A percentile compares a stretch with the other conserved stretches of the same genome.
Conservation (phyloP, 2,888 invertebrate species). For the Lampropteryx suffumata region DNA sequence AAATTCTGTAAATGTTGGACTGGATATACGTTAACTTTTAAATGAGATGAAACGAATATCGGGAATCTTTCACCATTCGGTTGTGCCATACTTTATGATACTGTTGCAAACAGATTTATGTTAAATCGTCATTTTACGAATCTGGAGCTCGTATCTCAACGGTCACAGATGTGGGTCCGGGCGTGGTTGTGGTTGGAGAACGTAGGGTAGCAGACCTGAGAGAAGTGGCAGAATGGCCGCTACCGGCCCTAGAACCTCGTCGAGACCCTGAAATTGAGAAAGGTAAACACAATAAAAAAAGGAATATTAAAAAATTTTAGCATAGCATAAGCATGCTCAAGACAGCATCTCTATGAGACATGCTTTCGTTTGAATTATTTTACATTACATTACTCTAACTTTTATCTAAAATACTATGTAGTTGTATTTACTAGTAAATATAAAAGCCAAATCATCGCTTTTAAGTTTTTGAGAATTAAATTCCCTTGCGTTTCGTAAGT, state of each 20-base stretch:
- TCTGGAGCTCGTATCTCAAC: conserved; percentile 90
- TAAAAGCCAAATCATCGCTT: background rate
- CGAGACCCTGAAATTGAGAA: conserved; percentile 72
- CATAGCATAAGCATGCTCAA: conserved; percentile 38
- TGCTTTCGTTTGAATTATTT: background rate
- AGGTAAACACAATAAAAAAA: conserved; percentile 2
- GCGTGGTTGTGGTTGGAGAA: conserved; percentile 67
- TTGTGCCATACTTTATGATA: conserved; percentile 15
- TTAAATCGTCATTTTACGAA: conserved; percentile 56
- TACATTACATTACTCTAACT: background rate
- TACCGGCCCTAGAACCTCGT: conserved; percentile 89
- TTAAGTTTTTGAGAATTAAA: background rate
- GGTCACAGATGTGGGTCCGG: conserved; percentile 84
- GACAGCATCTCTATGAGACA: conserved; percentile 15
- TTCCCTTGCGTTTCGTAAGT: background rate
- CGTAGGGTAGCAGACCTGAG: conserved; percentile 84
- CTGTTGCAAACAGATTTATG: conserved; percentile 12
- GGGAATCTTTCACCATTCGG: conserved; percentile 17
- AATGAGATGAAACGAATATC: conserved; percentile 18
- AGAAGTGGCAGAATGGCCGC: conserved; percentile 90
- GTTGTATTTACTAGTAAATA: background rate
- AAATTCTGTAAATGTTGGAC: conserved; percentile 77
- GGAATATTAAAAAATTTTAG: background rate
- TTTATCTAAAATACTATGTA: background rate
- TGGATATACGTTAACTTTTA: conserved; percentile 47